Evolutionary conservation across 2,797 vertebrate species (phyloP).

Genomic region (Myotis planiceps): DNA sequence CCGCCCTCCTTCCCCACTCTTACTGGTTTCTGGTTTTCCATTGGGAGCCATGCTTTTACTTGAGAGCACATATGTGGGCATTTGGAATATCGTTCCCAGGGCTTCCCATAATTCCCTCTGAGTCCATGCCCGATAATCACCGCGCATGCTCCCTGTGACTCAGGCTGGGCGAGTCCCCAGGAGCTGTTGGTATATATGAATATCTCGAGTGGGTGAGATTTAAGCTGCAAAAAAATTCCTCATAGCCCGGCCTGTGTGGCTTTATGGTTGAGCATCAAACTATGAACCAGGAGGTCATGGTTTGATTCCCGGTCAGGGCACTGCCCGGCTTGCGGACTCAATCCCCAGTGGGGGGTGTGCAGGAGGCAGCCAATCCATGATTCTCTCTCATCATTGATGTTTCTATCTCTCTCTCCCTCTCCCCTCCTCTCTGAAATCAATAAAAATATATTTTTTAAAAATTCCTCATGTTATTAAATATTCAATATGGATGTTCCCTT

Average conservation of each 20-base stretch:
- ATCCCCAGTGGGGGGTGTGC: too few relatives aligned
- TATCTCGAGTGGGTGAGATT: not conserved
- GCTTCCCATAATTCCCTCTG: not conserved
- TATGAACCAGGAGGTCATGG: too few relatives aligned
- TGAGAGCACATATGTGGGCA: not conserved
- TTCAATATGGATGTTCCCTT: not conserved
- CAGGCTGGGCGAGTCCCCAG: not conserved
- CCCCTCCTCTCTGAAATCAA: too few relatives aligned
- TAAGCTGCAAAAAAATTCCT: not conserved
- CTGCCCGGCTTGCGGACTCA: too few relatives aligned
- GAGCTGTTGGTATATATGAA: not conserved
- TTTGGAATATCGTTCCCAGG: constrained; percentile 13
- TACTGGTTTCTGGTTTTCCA: not conserved
- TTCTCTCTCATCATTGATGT: too few relatives aligned
- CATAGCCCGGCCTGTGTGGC: too few relatives aligned
- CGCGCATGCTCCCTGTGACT: not conserved
- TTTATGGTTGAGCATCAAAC: too few relatives aligned
- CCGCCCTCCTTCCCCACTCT: not conserved
- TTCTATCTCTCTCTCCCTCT: too few relatives aligned
- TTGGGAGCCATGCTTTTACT: not conserved
- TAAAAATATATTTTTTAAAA: too few relatives aligned
- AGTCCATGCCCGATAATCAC: not conserved
- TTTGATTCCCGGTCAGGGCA: too few relatives aligned
- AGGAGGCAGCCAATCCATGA: too few relatives aligned
- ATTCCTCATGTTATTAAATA: not conserved